Base-by-base conservation (phyloP, 2,888 invertebrate genomes). In the Caenorhabditis sp. region DNA sequence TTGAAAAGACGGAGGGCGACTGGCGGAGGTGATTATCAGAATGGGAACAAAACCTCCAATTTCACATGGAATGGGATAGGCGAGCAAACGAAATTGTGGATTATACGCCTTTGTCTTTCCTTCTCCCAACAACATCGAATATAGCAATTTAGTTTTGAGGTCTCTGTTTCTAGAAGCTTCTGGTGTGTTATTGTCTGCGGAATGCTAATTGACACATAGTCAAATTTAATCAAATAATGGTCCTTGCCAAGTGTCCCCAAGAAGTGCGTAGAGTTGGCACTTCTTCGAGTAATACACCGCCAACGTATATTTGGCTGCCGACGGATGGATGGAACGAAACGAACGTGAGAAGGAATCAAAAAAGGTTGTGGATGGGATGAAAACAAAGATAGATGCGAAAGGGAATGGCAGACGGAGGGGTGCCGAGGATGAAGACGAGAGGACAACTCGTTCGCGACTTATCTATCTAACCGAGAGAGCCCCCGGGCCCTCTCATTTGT, bases 191-290 rank as follows among this genome's bases (percentile, higher is more conserved):
- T 77, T 77, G 77, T 77, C 68, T 69, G 20, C 61, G 40, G 76
- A 76, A 76, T 76, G 61, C 67, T 76, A 76, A 76, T 76, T 76
- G 76, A 60, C 53, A 67, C 61, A 76, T 32, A 61, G 76, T 28
- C 32, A 60, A 24, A 65, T 76, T 76, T 76, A 76, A 76, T 76
- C 76, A 67, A 76, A 76, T 76, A 76, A 76, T 67, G 76, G 61
- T 40, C 53, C 76, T 61, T 53, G 44, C 32, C n/a, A 11, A 24
- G 44, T 53, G 28, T 18, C 53, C 40, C 6, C 13, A 35, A 44
- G 40, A 15, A 40, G 40, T 40, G n/a, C 40, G 51, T 32, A 13
- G 11, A 40, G 40, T 40, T 22, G 28, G 32, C 55, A 26, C 26
- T 28, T 28, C 15, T 47, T n/a, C n/a, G n/a, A n/a, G n/a, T n/a